phyloP scores from a whole-genome alignment of 2,888 invertebrate genomes.

The Lasioglossum marginatum region DNA sequence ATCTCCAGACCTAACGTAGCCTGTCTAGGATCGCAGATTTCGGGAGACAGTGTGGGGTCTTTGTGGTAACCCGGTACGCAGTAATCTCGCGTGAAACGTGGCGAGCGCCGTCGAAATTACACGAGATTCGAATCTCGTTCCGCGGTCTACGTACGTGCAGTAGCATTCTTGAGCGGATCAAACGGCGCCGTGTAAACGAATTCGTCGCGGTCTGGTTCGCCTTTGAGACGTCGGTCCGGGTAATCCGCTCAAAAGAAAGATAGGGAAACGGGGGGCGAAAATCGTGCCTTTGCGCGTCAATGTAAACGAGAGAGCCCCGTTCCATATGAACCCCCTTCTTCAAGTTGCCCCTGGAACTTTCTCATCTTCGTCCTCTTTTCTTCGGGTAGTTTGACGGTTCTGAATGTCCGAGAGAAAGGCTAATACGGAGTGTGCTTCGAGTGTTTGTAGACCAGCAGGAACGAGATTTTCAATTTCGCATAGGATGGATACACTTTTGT shows the following conservation, averaged over 20 bases:
- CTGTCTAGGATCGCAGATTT: not conserved
- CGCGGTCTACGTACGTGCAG: slow-evolving; percentile 8
- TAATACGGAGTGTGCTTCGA: not conserved
- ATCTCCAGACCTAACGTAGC: not conserved
- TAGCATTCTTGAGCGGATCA: slow-evolving; percentile 19
- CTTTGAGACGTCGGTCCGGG: slow-evolving; percentile 32
- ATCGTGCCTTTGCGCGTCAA: slow-evolving; percentile 45
- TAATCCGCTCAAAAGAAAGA: slow-evolving; percentile 54
- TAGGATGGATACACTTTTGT: not conserved
- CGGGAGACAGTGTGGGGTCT: not conserved
- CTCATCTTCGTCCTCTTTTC: slow-evolving; percentile 40
- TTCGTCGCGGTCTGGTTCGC: slow-evolving; percentile 5
- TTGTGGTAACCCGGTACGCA: slow-evolving; percentile 2
- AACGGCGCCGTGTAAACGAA: slow-evolving; percentile 37
- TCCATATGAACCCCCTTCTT: not conserved
- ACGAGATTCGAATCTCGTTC: slow-evolving; percentile 6
- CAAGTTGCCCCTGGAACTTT: not conserved
- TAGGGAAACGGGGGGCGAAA: slow-evolving; percentile 45
- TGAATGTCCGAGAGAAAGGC: slow-evolving; percentile 50
- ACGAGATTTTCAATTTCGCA: slow-evolving; percentile 7
- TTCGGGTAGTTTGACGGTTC: slow-evolving; percentile 7
- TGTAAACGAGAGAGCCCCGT: slow-evolving; percentile 41
- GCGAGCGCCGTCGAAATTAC: not conserved
- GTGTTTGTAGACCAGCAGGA: not conserved
- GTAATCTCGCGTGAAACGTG: slow-evolving; percentile 6